Percentiles rank a stretch among this genome's conserved stretches.
Conservation (phyloP, 1,140 invertebrate species). For the Meloidogyne exigua region DNA sequence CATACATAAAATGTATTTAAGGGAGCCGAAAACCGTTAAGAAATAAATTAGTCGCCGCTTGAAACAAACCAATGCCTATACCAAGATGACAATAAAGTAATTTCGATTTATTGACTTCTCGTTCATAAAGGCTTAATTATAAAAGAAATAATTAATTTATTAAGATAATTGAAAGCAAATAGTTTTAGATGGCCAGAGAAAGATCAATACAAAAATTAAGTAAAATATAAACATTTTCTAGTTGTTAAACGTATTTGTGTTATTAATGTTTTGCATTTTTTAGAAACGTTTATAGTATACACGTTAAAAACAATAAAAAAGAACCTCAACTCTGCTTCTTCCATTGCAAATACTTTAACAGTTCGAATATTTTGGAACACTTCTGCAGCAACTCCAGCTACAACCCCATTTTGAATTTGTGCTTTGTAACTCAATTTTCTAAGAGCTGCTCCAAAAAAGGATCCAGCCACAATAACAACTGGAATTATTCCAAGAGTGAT, state of each 20-base stretch:
- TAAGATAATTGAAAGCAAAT: no score
- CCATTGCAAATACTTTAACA: slow-evolving; percentile 83
- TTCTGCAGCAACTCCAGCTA: slow-evolving; percentile 84
- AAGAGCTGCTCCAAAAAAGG: slow-evolving; percentile 74
- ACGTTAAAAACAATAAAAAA: no score
- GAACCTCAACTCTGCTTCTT: slow-evolving; percentile 72
- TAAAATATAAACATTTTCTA: no score
- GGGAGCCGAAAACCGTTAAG: slow-evolving; percentile 64
- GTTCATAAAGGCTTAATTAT: slow-evolving; percentile 70
- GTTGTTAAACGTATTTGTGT: no score
- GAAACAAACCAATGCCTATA: slow-evolving; percentile 83
- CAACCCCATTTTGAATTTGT: slow-evolving; percentile 78
- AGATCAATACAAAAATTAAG: no score
- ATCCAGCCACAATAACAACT: slow-evolving; percentile 75
- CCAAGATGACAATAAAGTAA: slow-evolving; percentile 78
- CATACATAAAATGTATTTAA: slow-evolving; percentile 3
- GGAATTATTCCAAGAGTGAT: slow-evolving; percentile 80
- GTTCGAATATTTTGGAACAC: slow-evolving; percentile 86
- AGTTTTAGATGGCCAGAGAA: no score
- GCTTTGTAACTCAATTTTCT: slow-evolving; percentile 75
- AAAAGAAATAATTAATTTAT: neutral
- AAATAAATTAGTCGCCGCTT: slow-evolving; percentile 69
- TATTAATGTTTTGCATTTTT: no score
- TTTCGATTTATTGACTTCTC: slow-evolving; percentile 75
- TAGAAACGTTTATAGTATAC: no score